Conservation (phyloP, 2,888 invertebrate genomes). For the Tipula confusa region DNA sequence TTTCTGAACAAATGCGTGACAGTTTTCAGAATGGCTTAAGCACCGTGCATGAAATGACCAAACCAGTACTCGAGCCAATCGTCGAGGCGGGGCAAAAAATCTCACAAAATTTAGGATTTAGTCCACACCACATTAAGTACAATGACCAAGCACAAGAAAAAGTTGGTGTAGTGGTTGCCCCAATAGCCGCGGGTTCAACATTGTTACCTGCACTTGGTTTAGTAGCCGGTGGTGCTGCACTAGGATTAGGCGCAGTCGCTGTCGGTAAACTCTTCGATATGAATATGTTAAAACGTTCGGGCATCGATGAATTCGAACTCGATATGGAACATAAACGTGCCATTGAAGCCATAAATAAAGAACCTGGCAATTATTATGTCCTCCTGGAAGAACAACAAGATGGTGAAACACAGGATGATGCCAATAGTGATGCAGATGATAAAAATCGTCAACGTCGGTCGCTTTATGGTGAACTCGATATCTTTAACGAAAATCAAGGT, state of each 20-base stretch:
- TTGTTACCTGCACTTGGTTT: conserved; percentile 71
- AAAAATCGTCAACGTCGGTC: not conserved
- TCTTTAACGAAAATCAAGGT: conserved; percentile 28
- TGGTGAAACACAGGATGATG: not conserved
- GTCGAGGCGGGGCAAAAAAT: conserved; percentile 77
- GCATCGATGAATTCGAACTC: conserved; percentile 44
- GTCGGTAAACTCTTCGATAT: conserved; percentile 67
- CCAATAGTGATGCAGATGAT: not conserved
- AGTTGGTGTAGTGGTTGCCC: conserved; percentile 57
- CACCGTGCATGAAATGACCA: conserved; percentile 55
- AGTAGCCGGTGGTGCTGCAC: conserved; percentile 76
- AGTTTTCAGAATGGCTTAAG: conserved; percentile 67
- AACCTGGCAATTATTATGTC: conserved; percentile 15
- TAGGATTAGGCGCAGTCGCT: conserved; percentile 76
- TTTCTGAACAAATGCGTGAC: conserved; percentile 68
- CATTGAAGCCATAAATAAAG: conserved; percentile 44
- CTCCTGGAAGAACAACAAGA: not conserved
- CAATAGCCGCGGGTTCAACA: conserved; percentile 56
- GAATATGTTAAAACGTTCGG: conserved; percentile 47
- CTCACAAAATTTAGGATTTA: conserved; percentile 67
- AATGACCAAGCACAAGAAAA: conserved; percentile 56
- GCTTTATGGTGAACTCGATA: not conserved
- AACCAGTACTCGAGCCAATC: conserved; percentile 62
- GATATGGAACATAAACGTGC: conserved; percentile 58
- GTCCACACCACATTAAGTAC: conserved; percentile 49